phyloP scores from a whole-genome alignment of 2,797 vertebrate species.

The Lagodon rhomboides region DNA sequence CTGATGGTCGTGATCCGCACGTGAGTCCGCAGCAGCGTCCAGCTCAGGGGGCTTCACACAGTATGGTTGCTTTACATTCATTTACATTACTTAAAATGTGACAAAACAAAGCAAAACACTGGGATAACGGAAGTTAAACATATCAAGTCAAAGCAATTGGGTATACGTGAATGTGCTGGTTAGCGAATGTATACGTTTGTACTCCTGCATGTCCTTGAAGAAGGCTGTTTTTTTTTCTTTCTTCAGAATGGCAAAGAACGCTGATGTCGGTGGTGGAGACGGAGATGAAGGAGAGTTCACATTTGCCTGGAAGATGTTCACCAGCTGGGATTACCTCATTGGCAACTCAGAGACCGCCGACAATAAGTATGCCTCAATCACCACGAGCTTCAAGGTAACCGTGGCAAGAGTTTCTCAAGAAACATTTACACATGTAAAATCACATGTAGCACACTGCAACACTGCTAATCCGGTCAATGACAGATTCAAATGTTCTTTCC shows the following conservation, averaged over 20 bases:
- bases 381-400: constrained; percentile 97
- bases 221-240: constrained; percentile 5
- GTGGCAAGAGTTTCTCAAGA: not conserved
- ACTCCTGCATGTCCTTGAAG: not conserved
- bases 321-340: constrained; percentile 99
- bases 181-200: not conserved
- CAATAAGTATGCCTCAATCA: constrained; percentile 97
- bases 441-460: not conserved
- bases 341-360: constrained; percentile 97
- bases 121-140: not conserved
- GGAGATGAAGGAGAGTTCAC: constrained; percentile 93
- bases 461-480: not conserved
- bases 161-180: not conserved
- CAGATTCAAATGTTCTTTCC: too few relatives aligned
- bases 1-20: constrained; percentile 98
- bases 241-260: constrained; percentile 95
- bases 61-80: not conserved
- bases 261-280: constrained; percentile 91
- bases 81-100: not conserved
- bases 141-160: not conserved
- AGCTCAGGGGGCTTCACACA: not conserved
- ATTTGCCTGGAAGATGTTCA: constrained; percentile 99
- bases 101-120: not conserved
- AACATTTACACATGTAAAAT: not conserved
- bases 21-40: constrained; percentile 86